Evolutionary conservation across 2,888 invertebrate species (phyloP), one percentile per base, ranked within the genome.

Genomic region (Agrotis puta): DNA sequence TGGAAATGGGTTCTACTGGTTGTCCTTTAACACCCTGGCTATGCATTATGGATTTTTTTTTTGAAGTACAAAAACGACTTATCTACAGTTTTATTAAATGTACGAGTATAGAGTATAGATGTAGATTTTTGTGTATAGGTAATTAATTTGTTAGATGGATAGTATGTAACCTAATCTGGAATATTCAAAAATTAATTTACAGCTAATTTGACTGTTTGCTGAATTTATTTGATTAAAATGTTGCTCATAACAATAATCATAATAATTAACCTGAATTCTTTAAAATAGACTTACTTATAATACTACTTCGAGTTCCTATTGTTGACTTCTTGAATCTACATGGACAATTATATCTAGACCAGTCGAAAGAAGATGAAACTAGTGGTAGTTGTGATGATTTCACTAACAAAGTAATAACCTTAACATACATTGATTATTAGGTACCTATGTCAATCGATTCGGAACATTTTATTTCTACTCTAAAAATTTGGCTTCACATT

Each of bases 401-500:
- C 47, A 66, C 47, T 76, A 66, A 62, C 51, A 47, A 69, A 71
- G 50, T 69, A 61, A 11, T 54, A 18, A 67, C 48, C 54, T 63
- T 74, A 69, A 59, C 47, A 48, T 27, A 64, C 64, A 73, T 67
- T 72, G 39, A 65, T 33, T 73, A 63, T 62, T 63, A n/a, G n/a
- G n/a, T n/a, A 63, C 57, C 69, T 70, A 75, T 50, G 63, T 56
- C 63, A 75, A 77, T 75, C 16, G 72, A 75, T 73, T 63, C 78
- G 69, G 63, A 64, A 72, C 73, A 72, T 78, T 76, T 81, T 77
- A 77, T 64, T 59, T 77, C 79, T 81, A 77, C 59, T 13, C 77
- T 83, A 85, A 59, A 56, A 59, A 80, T 83, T 82, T 83, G 81
- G 83, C 85, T 83, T 82, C 72, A 67, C 51, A 64, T 74, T 68